These are phyloP conservation scores for Butorides virescens DNA, from an alignment of 2,113 vertebrate genomes.

Conservation along the genomic window DNA sequence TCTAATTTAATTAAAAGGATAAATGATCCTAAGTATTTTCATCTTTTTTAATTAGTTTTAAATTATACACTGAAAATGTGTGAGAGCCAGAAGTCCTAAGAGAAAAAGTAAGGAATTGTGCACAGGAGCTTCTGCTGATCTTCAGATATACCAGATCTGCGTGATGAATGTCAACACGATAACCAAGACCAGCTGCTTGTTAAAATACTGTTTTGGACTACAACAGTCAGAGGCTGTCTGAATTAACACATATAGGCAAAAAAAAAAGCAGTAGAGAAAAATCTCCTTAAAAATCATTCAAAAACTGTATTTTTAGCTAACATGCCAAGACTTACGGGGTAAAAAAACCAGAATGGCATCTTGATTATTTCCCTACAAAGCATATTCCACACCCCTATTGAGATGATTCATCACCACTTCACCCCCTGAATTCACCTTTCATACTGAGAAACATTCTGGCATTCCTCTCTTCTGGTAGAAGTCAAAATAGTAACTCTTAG, in stretches of 20 bases:
- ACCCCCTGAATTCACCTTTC: neutral
- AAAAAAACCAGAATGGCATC: neutral
- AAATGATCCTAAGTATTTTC: conserved; percentile 14
- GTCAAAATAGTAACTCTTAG: neutral
- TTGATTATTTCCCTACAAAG: neutral
- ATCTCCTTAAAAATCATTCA: neutral
- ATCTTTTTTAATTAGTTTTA: conserved; percentile 12
- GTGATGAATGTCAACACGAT: neutral
- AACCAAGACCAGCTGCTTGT: neutral
- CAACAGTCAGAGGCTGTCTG: neutral
- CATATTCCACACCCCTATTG: neutral
- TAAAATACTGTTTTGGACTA: neutral
- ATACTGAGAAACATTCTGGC: neutral
- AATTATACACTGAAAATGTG: neutral
- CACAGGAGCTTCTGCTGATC: neutral
- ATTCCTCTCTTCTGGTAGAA: neutral
- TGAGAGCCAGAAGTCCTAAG: neutral
- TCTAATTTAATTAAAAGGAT: conserved; percentile 39
- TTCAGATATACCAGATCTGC: neutral
- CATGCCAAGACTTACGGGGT: neutral
- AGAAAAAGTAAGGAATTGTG: neutral
- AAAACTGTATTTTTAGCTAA: neutral
- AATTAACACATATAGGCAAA: neutral
- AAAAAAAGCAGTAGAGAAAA: neutral
- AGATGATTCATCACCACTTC: neutral